These are phyloP conservation scores for Troides oblongomaculatus DNA, from an alignment of 2,888 invertebrate genomes.

Conservation along the genomic window DNA sequence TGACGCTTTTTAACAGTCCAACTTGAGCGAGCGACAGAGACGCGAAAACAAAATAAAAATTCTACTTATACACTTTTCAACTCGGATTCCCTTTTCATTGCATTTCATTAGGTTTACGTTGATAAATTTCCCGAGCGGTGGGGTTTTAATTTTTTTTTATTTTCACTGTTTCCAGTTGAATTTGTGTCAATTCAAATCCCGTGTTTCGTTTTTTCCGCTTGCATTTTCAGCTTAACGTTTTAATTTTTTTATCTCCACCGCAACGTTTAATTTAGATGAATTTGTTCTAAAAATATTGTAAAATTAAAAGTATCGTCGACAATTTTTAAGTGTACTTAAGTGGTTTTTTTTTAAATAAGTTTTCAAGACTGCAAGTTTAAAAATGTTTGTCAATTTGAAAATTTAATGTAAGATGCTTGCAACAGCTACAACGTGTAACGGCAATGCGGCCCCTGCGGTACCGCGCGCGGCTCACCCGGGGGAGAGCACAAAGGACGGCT, in stretches of 20 bases:
- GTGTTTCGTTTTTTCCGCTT: constrained; percentile 12
- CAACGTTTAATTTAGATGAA: constrained; percentile 3
- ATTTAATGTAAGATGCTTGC: constrained; percentile 18
- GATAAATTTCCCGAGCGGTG: constrained; percentile 21
- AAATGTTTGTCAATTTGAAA: constrained; percentile 12
- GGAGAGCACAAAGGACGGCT: constrained; percentile 65
- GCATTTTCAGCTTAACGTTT: constrained; percentile 8
- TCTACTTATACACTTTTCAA: constrained; percentile 26
- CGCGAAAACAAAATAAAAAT: constrained; percentile 30
- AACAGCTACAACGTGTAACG: constrained; percentile 48
- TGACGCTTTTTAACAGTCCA: constrained; percentile 55
- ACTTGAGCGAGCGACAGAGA: constrained; percentile 39
- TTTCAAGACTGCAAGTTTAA: neutral
- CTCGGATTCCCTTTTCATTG: constrained; percentile 30
- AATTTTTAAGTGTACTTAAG: constrained; percentile 9
- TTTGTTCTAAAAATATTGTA: constrained; percentile 15
- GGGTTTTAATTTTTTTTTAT: neutral
- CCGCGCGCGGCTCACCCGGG: constrained; percentile 49
- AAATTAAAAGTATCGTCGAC: constrained; percentile 5
- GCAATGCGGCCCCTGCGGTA: constrained; percentile 55
- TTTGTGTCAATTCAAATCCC: constrained; percentile 15
- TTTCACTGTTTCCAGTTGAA: constrained; percentile 12
- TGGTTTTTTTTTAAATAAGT: neutral
- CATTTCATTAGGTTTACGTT: constrained; percentile 27
- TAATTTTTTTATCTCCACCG: neutral